Evolutionary conservation across 1,140 invertebrate species (phyloP).

Genomic region (Bombus impatiens): DNA sequence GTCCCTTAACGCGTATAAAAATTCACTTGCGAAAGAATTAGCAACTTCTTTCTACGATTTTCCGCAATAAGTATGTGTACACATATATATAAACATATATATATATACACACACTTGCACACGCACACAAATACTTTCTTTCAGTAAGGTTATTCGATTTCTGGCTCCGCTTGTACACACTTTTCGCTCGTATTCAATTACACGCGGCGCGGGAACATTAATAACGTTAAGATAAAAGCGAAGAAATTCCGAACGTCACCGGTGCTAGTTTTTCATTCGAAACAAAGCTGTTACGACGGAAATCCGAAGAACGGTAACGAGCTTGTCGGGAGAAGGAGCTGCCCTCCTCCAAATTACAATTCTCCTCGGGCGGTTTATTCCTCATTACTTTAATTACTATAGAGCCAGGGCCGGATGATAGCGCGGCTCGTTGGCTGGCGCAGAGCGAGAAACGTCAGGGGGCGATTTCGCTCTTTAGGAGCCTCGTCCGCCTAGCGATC

Average conservation of each 20-base stretch:
- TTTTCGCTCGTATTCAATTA: not conserved
- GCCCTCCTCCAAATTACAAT: conserved; percentile 58
- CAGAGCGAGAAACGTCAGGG: conserved; percentile 17
- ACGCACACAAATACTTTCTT: no score
- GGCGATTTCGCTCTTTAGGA: conserved; percentile 13
- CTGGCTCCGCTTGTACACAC: not conserved
- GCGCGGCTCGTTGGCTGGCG: conserved; percentile 2
- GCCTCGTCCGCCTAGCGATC: not conserved
- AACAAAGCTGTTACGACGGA: conserved; percentile 17
- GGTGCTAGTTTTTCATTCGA: conserved; percentile 1
- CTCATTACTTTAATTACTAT: conserved; percentile 66
- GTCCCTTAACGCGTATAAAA: conserved; percentile 29
- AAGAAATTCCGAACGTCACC: not conserved
- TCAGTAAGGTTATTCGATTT: not conserved
- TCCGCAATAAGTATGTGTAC: no score
- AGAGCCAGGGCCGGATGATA: conserved; percentile 29
- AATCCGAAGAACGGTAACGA: conserved; percentile 56
- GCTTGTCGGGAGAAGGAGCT: conserved; percentile 34
- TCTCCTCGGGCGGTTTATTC: conserved; percentile 62
- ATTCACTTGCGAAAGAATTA: conserved; percentile 25
- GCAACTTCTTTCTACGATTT: not conserved
- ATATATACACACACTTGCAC: no score
- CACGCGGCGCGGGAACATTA: not conserved
- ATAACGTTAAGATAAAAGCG: not conserved
- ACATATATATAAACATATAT: no score